Evolutionary conservation across 2,888 invertebrate genomes (phyloP).

Genomic region (Carterocephalus palaemon): DNA sequence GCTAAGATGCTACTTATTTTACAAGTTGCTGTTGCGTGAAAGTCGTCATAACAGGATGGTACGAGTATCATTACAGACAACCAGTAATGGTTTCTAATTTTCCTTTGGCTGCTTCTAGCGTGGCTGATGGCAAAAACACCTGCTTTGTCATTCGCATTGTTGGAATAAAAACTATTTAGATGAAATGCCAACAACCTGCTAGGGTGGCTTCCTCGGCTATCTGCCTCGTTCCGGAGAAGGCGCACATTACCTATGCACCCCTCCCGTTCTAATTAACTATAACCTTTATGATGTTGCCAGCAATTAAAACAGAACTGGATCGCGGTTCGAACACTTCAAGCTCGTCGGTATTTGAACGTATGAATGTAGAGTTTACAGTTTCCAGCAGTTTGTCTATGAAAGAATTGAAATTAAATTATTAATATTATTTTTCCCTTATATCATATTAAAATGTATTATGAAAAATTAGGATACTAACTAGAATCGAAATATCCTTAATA

Average conservation of each 20-base stretch:
- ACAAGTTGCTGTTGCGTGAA: constrained; percentile 4
- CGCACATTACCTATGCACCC: constrained; percentile 39
- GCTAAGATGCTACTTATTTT: not conserved
- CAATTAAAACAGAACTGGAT: constrained; percentile 29
- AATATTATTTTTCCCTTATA: no score
- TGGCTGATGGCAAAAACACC: constrained; percentile 22
- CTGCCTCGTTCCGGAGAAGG: constrained; percentile 31
- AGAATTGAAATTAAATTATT: no score
- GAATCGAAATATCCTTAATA: no score
- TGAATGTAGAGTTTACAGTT: no score
- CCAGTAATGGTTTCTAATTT: constrained; percentile 15
- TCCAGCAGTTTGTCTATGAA: no score
- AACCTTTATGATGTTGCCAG: constrained; percentile 32
- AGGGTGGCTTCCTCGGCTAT: constrained; percentile 26
- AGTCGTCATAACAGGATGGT: not conserved
- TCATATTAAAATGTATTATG: no score
- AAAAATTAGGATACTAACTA: no score
- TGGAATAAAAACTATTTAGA: constrained; percentile 32
- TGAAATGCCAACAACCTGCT: constrained; percentile 35
- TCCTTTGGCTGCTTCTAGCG: constrained; percentile 4
- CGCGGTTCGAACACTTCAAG: not conserved
- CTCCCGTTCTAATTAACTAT: constrained; percentile 31
- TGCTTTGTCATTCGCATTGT: constrained; percentile 26
- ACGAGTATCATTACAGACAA: not conserved
- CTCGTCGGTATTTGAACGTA: not conserved